phyloP scores from a whole-genome alignment of 2,888 invertebrate species.

The Leptopilina syphax region DNA sequence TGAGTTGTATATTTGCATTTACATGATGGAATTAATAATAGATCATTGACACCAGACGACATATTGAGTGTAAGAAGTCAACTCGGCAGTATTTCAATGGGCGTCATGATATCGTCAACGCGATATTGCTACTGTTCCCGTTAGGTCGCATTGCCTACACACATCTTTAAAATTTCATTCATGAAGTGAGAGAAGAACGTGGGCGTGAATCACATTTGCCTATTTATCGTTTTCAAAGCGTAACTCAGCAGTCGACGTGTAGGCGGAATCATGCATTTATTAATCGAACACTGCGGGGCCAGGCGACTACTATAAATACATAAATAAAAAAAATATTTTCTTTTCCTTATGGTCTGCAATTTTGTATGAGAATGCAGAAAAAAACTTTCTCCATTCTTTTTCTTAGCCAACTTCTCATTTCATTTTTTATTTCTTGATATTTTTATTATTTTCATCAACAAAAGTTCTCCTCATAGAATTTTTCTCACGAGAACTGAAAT shows the following conservation, averaged over 20 bases:
- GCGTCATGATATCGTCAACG: slow-evolving; percentile 64
- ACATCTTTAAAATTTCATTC: slow-evolving; percentile 66
- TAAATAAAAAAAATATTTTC: neutral
- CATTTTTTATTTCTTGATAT: too few relatives aligned
- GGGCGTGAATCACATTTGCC: slow-evolving; percentile 68
- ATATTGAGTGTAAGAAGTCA: slow-evolving; percentile 48
- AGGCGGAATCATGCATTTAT: slow-evolving; percentile 61
- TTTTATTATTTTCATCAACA: too few relatives aligned
- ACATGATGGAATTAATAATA: neutral
- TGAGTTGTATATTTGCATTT: neutral
- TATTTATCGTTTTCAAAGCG: slow-evolving; percentile 63
- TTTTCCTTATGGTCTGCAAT: neutral
- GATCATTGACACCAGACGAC: neutral
- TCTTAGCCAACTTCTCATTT: too few relatives aligned
- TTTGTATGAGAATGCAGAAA: too few relatives aligned
- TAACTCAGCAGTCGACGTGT: slow-evolving; percentile 60
- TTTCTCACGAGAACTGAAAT: too few relatives aligned
- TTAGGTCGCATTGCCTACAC: slow-evolving; percentile 62
- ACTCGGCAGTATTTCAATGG: slow-evolving; percentile 65
- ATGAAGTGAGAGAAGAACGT: slow-evolving; percentile 58
- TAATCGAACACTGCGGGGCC: slow-evolving; percentile 54
- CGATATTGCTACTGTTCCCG: slow-evolving; percentile 59
- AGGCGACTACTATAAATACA: neutral
- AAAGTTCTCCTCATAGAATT: too few relatives aligned
- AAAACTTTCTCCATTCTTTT: too few relatives aligned